These are phyloP conservation scores for Mythimna ferrago DNA, from an alignment of 2,888 invertebrate species.

Conservation along the genomic window DNA sequence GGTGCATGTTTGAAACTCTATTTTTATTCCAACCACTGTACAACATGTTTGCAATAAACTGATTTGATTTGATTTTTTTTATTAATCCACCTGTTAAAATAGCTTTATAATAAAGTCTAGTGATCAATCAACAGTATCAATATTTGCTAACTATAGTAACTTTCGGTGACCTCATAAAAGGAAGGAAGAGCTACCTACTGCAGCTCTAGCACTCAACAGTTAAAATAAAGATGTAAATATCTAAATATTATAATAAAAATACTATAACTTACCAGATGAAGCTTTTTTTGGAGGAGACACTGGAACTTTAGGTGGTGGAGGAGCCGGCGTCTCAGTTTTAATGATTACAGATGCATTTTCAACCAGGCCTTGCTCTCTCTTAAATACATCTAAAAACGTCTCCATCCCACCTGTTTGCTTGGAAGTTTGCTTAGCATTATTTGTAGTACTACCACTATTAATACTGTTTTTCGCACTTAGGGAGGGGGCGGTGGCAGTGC, in stretches of 20 bases:
- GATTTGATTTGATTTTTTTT: too few species aligned
- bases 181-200: slow-evolving; percentile 4
- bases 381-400: slow-evolving; percentile 88
- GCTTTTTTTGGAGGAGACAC: slow-evolving; percentile 77
- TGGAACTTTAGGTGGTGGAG: slow-evolving; percentile 70
- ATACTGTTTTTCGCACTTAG: slow-evolving; percentile 80
- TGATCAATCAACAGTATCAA: too few species aligned
- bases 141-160: background rate
- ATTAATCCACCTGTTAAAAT: too few species aligned
- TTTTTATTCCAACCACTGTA: too few species aligned
- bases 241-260: background rate
- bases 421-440: slow-evolving; percentile 70
- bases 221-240: background rate
- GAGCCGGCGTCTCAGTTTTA: slow-evolving; percentile 75
- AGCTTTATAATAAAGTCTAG: too few species aligned
- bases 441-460: slow-evolving; percentile 79
- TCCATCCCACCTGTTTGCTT: slow-evolving; percentile 74
- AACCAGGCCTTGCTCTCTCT: slow-evolving; percentile 84
- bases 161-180: background rate
- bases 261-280: slow-evolving; percentile 71
- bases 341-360: slow-evolving; percentile 69
- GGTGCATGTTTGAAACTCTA: too few species aligned
- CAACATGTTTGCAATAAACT: too few species aligned
- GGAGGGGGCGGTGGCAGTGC: slow-evolving; percentile 65
- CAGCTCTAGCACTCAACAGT: background rate